Evolutionary conservation across 2,888 invertebrate genomes (phyloP).

Genomic region (Chymomyza caudatula): DNA sequence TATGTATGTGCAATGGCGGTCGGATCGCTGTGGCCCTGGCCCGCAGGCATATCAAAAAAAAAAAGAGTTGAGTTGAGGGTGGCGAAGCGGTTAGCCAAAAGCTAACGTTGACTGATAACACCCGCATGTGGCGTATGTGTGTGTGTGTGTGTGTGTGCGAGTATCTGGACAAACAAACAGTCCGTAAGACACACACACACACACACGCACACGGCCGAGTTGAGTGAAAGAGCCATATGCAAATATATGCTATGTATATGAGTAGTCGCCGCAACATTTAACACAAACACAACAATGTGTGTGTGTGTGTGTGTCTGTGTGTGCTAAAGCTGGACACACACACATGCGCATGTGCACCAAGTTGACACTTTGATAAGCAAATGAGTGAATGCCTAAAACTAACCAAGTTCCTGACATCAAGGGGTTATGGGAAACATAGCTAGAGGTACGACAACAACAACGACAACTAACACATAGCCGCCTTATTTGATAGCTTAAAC

Average conservation of each 20-base stretch:
- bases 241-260: conserved; percentile 41
- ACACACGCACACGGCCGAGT: conserved; percentile 23
- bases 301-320: background rate
- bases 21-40: background rate
- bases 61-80: background rate
- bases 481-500: background rate
- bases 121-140: conserved; percentile 52
- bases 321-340: conserved; percentile 45
- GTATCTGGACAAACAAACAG: conserved; percentile 69
- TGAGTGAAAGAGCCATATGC: conserved; percentile 69
- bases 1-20: background rate
- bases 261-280: conserved; percentile 7
- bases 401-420: background rate
- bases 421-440: background rate
- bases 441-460: background rate
- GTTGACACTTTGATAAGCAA: conserved; percentile 50
- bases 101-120: conserved; percentile 63
- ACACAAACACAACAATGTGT: too few species aligned
- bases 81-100: conserved; percentile 47
- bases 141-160: conserved; percentile 25
- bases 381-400: conserved; percentile 6
- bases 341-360: conserved; percentile 8
- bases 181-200: conserved; percentile 29
- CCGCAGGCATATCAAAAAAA: conserved; percentile 2
- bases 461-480: background rate